Evolutionary conservation across 2,888 invertebrate genomes (phyloP).

Genomic region (Lochmaea capreae): DNA sequence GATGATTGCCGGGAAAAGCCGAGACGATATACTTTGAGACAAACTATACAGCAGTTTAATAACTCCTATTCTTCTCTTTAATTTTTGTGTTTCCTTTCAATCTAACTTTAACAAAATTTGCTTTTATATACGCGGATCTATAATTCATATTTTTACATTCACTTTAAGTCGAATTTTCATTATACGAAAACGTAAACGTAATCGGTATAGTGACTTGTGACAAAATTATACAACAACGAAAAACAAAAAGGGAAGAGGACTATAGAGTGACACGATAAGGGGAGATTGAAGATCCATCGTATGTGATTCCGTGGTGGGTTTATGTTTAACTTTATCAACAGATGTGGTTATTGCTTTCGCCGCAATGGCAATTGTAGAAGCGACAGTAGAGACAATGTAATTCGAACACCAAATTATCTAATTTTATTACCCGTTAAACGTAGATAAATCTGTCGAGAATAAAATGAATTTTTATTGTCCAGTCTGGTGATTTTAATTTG

Average conservation of each 20-base stretch:
- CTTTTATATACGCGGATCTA: too few relatives aligned
- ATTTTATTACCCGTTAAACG: conserved; percentile 53
- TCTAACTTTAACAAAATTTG: too few relatives aligned
- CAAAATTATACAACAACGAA: conserved; percentile 4
- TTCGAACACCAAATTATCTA: conserved; percentile 49
- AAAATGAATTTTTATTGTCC: conserved; percentile 21
- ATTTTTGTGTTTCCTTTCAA: too few relatives aligned
- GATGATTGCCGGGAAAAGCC: too few relatives aligned
- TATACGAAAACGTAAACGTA: background rate
- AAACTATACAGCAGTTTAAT: too few relatives aligned
- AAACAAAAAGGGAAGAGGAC: conserved; percentile 18
- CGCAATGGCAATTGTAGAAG: conserved; percentile 27
- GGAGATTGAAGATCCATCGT: conserved; percentile 37
- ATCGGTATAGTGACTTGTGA: background rate
- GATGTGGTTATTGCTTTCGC: conserved; percentile 42
- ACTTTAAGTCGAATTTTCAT: background rate
- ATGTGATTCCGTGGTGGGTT: conserved; percentile 36
- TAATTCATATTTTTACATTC: background rate
- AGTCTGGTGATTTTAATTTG: conserved; percentile 14
- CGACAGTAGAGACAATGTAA: conserved; percentile 33
- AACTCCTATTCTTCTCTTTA: too few relatives aligned
- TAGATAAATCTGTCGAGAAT: conserved; percentile 41
- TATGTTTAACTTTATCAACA: conserved; percentile 39
- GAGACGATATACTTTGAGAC: too few relatives aligned
- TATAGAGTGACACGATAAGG: conserved; percentile 19